phyloP scores from a whole-genome alignment of 2,888 invertebrate species.

The Maniola hyperantus region DNA sequence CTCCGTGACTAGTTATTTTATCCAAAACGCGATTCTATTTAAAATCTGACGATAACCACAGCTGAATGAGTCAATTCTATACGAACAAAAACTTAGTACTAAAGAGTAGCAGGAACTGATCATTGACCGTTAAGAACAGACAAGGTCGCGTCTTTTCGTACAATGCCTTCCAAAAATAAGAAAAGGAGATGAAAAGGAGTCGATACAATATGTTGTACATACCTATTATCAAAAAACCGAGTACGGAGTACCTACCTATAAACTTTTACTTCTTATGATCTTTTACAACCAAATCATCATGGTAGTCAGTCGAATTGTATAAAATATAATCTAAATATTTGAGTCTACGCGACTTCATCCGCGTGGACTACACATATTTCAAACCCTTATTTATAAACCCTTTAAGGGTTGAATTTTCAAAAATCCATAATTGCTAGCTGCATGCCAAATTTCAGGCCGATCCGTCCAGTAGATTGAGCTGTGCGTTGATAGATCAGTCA shows the following conservation, averaged over 20 bases:
- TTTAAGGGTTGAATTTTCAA: no score
- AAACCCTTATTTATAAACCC: no score
- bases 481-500: no score
- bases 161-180: constrained; percentile 61
- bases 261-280: not conserved
- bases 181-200: constrained; percentile 1
- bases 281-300: no score
- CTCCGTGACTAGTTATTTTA: constrained; percentile 52
- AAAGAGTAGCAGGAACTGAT: constrained; percentile 58
- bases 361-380: no score
- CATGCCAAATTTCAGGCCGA: no score
- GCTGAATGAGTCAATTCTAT: constrained; percentile 64
- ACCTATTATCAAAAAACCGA: not conserved
- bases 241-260: no score
- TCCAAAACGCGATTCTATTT: constrained; percentile 58
- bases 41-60: constrained; percentile 51
- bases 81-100: constrained; percentile 59
- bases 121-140: constrained; percentile 61
- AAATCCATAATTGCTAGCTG: no score
- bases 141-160: constrained; percentile 73
- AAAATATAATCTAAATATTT: not conserved
- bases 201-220: not conserved
- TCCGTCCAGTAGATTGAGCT: no score
- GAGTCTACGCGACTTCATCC: no score
- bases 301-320: no score